Evolutionary conservation across 2,797 vertebrate genomes (phyloP).

Genomic region (Paramormyrops hopkinsi): DNA sequence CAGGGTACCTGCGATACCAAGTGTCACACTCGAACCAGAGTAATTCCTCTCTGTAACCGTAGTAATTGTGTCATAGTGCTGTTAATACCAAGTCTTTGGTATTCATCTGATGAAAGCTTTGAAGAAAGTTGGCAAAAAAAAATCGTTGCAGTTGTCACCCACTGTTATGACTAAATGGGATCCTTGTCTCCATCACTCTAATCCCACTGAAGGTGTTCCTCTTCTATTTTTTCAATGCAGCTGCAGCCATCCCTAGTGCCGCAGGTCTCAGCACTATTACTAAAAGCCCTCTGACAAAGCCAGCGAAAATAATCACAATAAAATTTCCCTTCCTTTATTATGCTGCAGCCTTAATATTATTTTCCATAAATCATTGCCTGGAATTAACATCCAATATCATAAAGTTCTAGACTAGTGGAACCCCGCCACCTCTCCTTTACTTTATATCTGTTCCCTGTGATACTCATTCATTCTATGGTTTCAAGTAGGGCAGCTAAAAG

Average conservation of each 20-base stretch:
- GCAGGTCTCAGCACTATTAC: not conserved
- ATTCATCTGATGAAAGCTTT: not conserved
- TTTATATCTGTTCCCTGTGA: not conserved
- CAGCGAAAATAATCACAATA: not conserved
- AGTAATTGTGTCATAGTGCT: not conserved
- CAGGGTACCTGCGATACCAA: not conserved
- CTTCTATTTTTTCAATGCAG: not conserved
- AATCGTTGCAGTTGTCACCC: conserved; percentile 20
- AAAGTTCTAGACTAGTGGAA: not conserved
- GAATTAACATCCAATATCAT: not conserved
- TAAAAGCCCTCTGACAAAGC: not conserved
- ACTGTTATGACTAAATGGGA: conserved; percentile 43
- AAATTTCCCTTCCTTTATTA: not conserved
- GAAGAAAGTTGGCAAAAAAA: not conserved
- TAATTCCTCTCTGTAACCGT: not conserved
- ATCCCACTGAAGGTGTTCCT: conserved; percentile 42
- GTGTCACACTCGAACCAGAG: not conserved
- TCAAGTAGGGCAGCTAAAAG: not conserved
- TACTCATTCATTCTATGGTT: not conserved
- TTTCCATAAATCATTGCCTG: not conserved
- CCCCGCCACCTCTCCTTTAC: not conserved
- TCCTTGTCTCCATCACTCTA: conserved; percentile 15
- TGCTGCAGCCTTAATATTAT: not conserved
- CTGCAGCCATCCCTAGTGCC: not conserved
- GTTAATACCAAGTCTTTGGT: not conserved